Percentiles rank a stretch among this genome's conserved stretches.
phyloP scores from a whole-genome alignment of 2,888 invertebrate species.

The Mylabris sibirica region DNA sequence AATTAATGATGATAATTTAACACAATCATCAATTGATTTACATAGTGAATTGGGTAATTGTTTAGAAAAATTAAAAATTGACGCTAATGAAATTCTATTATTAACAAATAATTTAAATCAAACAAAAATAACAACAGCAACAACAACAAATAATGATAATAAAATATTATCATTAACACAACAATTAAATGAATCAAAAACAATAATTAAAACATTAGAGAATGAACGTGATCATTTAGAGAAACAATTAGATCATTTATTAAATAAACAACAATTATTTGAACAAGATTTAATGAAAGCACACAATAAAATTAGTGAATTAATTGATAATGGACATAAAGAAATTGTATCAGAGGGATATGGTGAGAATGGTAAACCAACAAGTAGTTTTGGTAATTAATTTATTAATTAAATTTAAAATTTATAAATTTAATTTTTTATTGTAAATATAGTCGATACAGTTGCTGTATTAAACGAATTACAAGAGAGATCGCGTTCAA shows the following conservation, averaged over 20 bases:
- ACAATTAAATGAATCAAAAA: constrained; percentile 68
- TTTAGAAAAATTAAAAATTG: constrained; percentile 70
- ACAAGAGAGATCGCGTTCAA: constrained; percentile 59
- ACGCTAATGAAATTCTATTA: constrained; percentile 75
- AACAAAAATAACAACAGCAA: constrained; percentile 15
- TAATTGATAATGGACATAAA: constrained; percentile 61
- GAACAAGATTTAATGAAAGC: constrained; percentile 62
- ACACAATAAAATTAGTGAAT: constrained; percentile 60
- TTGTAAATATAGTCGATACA: constrained; percentile 46
- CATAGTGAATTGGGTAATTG: constrained; percentile 74
- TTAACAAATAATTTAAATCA: constrained; percentile 58
- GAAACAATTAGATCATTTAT: constrained; percentile 68
- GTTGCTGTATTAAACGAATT: constrained; percentile 50
- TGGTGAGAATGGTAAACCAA: constrained; percentile 56
- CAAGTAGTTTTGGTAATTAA: constrained; percentile 43
- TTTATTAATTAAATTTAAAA: not conserved
- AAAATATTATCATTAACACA: constrained; percentile 49
- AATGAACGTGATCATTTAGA: constrained; percentile 64
- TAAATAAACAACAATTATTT: constrained; percentile 67
- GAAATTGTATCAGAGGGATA: constrained; percentile 66
- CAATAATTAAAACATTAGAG: constrained; percentile 61
- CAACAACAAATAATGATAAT: constrained; percentile 42
- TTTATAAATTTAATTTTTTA: not conserved
- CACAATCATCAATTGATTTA: constrained; percentile 65
- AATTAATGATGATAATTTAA: constrained; percentile 64